Conservation (phyloP, 1,140 invertebrate genomes). For the Drosophila kohkoa region DNA sequence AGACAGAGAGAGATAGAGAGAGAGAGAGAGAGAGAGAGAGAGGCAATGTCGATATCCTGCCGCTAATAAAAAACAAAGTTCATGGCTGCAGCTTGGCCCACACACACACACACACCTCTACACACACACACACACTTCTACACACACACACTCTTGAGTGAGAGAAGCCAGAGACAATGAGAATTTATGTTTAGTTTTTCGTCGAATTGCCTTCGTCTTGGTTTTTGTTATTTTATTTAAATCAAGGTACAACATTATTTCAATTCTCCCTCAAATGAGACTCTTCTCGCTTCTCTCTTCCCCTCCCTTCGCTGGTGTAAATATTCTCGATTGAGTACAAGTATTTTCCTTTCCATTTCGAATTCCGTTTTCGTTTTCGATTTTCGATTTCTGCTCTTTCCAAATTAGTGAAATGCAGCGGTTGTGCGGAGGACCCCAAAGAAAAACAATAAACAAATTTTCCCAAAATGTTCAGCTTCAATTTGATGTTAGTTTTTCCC, state of each 20-base stretch:
- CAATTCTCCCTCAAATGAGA: conserved; percentile 49
- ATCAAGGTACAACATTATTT: conserved; percentile 76
- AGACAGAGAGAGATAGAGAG: neutral
- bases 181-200: conserved; percentile 77
- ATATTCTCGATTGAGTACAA: too few relatives aligned
- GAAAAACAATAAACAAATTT: conserved; percentile 81
- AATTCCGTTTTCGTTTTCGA: conserved; percentile 36
- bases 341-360: conserved; percentile 51
- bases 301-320: too few relatives aligned
- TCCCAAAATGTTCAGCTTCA: conserved; percentile 61
- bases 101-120: conserved; percentile 35
- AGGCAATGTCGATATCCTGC: conserved; percentile 58
- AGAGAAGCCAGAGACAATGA: conserved; percentile 28
- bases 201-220: conserved; percentile 48
- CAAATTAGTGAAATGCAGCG: conserved; percentile 51
- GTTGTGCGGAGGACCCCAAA: conserved; percentile 54
- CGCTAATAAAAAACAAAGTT: conserved; percentile 75
- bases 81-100: conserved; percentile 55
- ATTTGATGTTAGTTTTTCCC: conserved; percentile 49
- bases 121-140: neutral
- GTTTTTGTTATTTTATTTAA: conserved; percentile 75
- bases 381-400: conserved; percentile 26
- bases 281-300: neutral
- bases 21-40: neutral
- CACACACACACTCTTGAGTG: neutral